Evolutionary conservation across 2,113 vertebrate species (phyloP).

Genomic region (Eudyptes chrysolophus): DNA sequence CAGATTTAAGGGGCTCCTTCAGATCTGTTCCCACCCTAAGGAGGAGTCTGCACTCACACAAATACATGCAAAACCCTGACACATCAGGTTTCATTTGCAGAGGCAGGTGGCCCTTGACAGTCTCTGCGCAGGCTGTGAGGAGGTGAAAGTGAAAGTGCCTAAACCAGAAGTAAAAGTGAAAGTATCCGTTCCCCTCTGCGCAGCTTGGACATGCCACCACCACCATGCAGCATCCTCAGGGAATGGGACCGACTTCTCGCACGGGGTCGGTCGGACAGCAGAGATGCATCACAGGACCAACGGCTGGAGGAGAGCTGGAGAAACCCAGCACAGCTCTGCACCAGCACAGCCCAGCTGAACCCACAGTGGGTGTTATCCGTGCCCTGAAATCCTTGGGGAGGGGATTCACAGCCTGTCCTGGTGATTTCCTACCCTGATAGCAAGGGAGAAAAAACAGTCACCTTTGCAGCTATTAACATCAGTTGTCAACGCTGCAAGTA

Average conservation of each 20-base stretch:
- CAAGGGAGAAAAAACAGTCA: background rate
- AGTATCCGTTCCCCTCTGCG: background rate
- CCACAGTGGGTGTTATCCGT: fast-evolving
- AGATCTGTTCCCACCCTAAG: background rate
- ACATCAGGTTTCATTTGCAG: background rate
- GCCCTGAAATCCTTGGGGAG: background rate
- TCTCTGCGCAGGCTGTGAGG: background rate
- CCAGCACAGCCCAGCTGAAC: background rate
- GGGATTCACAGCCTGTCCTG: background rate
- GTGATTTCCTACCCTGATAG: background rate
- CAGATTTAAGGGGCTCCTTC: background rate
- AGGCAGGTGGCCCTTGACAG: background rate
- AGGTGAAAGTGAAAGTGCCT: slow-evolving; percentile 18
- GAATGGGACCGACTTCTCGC: fast-evolving
- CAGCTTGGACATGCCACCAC: background rate
- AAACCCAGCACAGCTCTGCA: background rate
- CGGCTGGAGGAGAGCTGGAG: background rate
- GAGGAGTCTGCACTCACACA: background rate
- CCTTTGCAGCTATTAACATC: background rate
- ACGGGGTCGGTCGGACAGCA: fast-evolving
- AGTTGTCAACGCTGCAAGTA: fast-evolving
- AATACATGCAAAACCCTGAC: background rate
- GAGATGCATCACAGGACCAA: fast-evolving
- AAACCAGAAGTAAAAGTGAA: slow-evolving; percentile 12
- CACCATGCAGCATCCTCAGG: background rate